Evolutionary conservation across 2,888 invertebrate genomes (phyloP), one percentile per base, ranked within the genome.

Genomic region (Schrankia costaestrigalis): DNA sequence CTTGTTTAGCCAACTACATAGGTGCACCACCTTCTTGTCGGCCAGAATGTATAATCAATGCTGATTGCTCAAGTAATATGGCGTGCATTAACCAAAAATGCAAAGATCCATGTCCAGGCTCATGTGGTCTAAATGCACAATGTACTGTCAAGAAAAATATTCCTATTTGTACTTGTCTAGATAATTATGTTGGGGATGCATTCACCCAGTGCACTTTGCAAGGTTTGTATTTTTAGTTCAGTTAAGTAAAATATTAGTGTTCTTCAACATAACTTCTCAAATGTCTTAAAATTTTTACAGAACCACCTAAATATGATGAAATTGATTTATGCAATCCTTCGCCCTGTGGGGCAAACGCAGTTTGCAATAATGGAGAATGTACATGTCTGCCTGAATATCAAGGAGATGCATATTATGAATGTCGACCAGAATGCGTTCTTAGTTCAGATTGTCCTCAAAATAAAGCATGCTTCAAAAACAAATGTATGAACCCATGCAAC

Each of bases 71-170:
- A 4, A 92, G 92, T 59, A 91, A 92, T 63, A 84, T 90, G 55
- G 94, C 95, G 22, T 96, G 96, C 62, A 92, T 95, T 26, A 90
- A 91, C 51, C 91, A 93, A 62, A 93, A 90, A 70, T 95, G 95
- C 69, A 85, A 78, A 47, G 94, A 95, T 72, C 95, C 95, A n/a
- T 95, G 95, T 57, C 93, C 93, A 5, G 94, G 94, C 7, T 93
- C 93, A 3, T 95, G 94, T 60, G 93, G 94, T 26, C 60, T 90
- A 38, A 87, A 90, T 56, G 89, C 93, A 35, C 83, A 89, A 50
- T 91, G 93, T 61, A 71, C 71, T 22, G 93, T 94, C 3, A 89
- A 91, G 43, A 93, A 92, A 64, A 94, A 95, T 59, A 92, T 89
- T 37, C 94, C 95, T 1, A 90, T 91, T 30, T 96, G 95, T 67